These are phyloP conservation scores for Pavo muticus DNA, from an alignment of 2,113 vertebrate genomes.

Conservation along the genomic window DNA sequence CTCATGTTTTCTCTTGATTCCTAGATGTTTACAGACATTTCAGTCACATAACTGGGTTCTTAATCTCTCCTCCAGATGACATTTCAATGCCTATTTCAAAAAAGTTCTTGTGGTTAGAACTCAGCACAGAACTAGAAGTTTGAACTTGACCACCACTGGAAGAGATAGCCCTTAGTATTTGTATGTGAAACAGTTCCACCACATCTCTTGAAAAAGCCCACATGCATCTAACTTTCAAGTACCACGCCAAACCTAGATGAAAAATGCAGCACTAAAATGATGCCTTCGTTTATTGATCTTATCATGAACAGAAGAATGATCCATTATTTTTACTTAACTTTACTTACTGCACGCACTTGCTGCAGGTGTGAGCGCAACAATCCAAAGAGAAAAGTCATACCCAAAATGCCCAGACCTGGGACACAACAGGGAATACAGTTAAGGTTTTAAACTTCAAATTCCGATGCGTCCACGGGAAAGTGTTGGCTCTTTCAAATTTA, in stretches of 20 bases:
- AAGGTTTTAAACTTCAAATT: neutral
- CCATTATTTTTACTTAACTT: neutral
- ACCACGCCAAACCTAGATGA: neutral
- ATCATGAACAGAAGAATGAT: neutral
- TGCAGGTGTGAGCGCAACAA: neutral
- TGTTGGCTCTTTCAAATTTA: neutral
- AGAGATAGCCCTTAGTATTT: neutral
- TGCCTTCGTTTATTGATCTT: neutral
- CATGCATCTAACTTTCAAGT: neutral
- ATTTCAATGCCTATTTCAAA: neutral
- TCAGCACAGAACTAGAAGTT: neutral
- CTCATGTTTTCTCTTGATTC: neutral
- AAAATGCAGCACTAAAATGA: neutral
- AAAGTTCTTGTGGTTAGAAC: neutral
- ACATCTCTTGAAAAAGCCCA: neutral
- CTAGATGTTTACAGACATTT: neutral
- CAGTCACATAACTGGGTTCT: neutral
- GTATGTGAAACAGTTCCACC: neutral
- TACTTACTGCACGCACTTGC: neutral
- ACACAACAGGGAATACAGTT: neutral
- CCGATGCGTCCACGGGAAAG: neutral
- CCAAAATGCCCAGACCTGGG: neutral
- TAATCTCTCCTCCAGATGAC: neutral
- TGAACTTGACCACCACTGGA: neutral
- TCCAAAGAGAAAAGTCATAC: neutral